A percentile compares a stretch with the other conserved stretches of the same genome.
These are phyloP conservation scores for Glaucidium brasilianum DNA, from an alignment of 2,113 vertebrate genomes.

Conservation along the genomic window DNA sequence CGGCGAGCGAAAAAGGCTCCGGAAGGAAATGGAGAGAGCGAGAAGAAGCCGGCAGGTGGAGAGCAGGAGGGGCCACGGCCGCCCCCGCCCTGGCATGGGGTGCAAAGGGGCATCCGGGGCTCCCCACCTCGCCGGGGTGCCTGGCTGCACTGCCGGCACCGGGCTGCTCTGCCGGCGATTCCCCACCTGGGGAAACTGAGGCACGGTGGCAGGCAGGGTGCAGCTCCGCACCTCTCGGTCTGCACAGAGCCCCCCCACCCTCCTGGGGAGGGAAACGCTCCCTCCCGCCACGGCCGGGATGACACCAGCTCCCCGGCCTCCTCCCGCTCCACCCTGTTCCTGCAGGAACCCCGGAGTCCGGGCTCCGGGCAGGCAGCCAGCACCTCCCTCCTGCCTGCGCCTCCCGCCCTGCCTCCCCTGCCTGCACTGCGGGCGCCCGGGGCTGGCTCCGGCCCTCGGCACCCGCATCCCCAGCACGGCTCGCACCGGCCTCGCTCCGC, in stretches of 20 bases:
- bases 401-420: not conserved
- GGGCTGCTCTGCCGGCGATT: not conserved
- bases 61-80: not conserved
- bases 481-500: not conserved
- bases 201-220: not conserved
- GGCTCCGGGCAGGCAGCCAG: constrained; percentile 37
- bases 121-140: not conserved
- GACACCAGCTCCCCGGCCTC: constrained; percentile 46
- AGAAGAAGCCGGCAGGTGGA: constrained; percentile 17
- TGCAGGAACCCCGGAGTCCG: constrained; percentile 45
- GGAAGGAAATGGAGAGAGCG: constrained; percentile 59
- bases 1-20: constrained; percentile 9
- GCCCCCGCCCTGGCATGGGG: not conserved
- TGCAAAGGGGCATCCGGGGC: not conserved
- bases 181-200: constrained; percentile 10
- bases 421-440: not conserved
- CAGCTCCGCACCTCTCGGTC: not conserved
- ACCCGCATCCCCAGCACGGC: not conserved
- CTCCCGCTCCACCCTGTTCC: constrained; percentile 63
- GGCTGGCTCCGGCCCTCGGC: not conserved
- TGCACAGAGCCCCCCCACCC: rapidly evolving
- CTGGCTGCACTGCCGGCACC: not conserved
- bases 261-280: not conserved
- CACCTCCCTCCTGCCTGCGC: not conserved
- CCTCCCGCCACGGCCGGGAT: not conserved